Evolutionary conservation across 2,797 vertebrate species (phyloP), one percentile per base, ranked within the genome.

Genomic region (Anguilla pacifica): DNA sequence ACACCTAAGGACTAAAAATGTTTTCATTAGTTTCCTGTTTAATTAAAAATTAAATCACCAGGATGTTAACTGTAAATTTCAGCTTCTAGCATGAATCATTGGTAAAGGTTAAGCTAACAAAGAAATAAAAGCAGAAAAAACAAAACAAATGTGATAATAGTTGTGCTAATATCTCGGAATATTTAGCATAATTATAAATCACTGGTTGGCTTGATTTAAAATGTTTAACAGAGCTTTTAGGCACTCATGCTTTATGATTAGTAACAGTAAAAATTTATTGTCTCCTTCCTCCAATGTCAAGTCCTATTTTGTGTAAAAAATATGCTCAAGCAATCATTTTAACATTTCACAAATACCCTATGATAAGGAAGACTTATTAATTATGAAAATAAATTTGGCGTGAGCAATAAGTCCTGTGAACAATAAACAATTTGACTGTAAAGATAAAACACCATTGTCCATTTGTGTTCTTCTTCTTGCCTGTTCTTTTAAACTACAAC

Each of bases 151-250:
- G 39, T 87, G 87, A 90, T 90, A 88, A 89, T 91, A 91, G 55
- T 87, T 87, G 90, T 91, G 88, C 89, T 91, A 91, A 92, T 93
- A 92, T 91, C 88, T 39, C 35, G 67, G 92, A 95, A 95, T 95
- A 93, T 93, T 90, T 84, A 85, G 90, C 90, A 85, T 86, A 90
- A 92, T 90, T 91, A 90, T 91, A 92, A 91, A 93, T 95, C 92
- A 91, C 51, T 91, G 92, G 91, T 93, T 89, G 86, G 90, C 86
- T 90, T 92, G 94, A 93, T 96, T 94, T 95, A 95, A 10, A 51
- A 51, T 22, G 22, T 51, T 82, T 82, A 43, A 79, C 43, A 39
- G 31, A 82, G 46, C 19, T 51, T 82, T 82, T 10, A 82, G 46
- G 79, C 43, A 51, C 79, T 51, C 79, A n/a, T 82, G 51, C 46